A percentile compares a stretch with the other conserved stretches of the same genome.
phyloP scores from a whole-genome alignment of 1,140 invertebrate genomes.

The Hyposmocoma kahamanoa region DNA sequence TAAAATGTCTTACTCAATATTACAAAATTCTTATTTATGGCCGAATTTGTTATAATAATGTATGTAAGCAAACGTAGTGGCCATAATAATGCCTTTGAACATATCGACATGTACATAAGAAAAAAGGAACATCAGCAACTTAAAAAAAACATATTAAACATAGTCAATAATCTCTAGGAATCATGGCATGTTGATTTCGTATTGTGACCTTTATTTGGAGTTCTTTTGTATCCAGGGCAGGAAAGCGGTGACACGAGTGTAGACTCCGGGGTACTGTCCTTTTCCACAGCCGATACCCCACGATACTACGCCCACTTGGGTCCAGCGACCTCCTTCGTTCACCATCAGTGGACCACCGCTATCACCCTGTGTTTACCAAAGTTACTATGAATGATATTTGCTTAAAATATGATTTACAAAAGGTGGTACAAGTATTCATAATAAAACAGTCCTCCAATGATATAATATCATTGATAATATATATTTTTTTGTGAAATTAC shows the following conservation, averaged over 20 bases:
- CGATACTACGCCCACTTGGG: conserved; percentile 91
- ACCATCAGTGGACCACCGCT: conserved; percentile 93
- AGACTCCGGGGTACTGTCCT: conserved; percentile 92
- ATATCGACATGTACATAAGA: too few relatives aligned
- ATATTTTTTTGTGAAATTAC: too few relatives aligned
- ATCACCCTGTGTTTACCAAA: conserved; percentile 94
- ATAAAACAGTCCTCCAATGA: too few relatives aligned
- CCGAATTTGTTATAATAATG: not conserved
- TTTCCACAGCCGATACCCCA: conserved; percentile 96
- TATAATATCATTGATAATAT: too few relatives aligned
- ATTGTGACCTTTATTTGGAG: conserved; percentile 46
- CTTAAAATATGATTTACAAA: too few relatives aligned
- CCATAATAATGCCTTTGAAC: not conserved
- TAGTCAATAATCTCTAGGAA: too few relatives aligned
- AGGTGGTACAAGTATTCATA: too few relatives aligned
- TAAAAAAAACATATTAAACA: too few relatives aligned
- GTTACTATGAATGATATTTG: too few relatives aligned
- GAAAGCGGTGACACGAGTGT: conserved; percentile 81
- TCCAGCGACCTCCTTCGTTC: conserved; percentile 83
- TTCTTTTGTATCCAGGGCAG: conserved; percentile 72
- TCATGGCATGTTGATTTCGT: too few relatives aligned
- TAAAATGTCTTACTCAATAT: not conserved
- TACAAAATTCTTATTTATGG: not conserved
- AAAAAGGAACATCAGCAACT: too few relatives aligned
- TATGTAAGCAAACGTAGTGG: not conserved